These are phyloP conservation scores for Hylia prasina DNA, from an alignment of 2,113 vertebrate species.

Conservation along the genomic window DNA sequence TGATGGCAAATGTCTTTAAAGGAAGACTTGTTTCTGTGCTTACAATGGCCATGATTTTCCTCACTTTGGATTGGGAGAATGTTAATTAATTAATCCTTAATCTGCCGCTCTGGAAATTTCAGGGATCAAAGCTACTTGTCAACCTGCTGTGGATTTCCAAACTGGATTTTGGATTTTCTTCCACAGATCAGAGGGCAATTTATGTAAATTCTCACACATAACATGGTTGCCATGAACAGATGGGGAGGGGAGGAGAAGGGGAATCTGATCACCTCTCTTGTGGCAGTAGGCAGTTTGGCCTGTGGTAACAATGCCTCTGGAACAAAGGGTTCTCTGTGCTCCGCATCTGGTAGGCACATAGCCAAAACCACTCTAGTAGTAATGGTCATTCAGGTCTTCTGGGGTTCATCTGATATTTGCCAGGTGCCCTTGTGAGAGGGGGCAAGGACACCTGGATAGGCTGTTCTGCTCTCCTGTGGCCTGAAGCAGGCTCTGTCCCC, in stretches of 20 bases:
- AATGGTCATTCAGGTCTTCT: slow-evolving; percentile 47
- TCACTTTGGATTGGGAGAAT: not conserved
- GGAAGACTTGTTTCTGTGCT: not conserved
- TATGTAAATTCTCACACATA: slow-evolving; percentile 56
- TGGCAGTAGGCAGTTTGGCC: slow-evolving; percentile 48
- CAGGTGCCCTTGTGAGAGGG: not conserved
- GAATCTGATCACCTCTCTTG: slow-evolving; percentile 66
- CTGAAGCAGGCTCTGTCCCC: not conserved
- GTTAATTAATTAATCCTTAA: slow-evolving; percentile 59
- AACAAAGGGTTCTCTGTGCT: slow-evolving; percentile 66
- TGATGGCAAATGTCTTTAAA: not conserved
- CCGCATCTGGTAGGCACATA: slow-evolving; percentile 56
- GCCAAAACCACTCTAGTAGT: not conserved
- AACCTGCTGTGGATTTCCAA: slow-evolving; percentile 45
- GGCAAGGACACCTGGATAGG: slow-evolving; percentile 1
- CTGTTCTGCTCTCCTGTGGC: not conserved
- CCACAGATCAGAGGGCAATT: slow-evolving; percentile 54
- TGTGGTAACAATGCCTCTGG: slow-evolving; percentile 51
- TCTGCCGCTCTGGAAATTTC: slow-evolving; percentile 34
- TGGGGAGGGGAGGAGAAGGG: slow-evolving; percentile 61
- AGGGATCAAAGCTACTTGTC: slow-evolving; percentile 48
- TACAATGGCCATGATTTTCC: not conserved
- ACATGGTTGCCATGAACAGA: slow-evolving; percentile 50
- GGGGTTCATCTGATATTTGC: slow-evolving; percentile 41
- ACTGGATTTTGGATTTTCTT: slow-evolving; percentile 64